phyloP scores from a whole-genome alignment of 2,113 vertebrate species.

The Rhinopomastus cyanomelas region DNA sequence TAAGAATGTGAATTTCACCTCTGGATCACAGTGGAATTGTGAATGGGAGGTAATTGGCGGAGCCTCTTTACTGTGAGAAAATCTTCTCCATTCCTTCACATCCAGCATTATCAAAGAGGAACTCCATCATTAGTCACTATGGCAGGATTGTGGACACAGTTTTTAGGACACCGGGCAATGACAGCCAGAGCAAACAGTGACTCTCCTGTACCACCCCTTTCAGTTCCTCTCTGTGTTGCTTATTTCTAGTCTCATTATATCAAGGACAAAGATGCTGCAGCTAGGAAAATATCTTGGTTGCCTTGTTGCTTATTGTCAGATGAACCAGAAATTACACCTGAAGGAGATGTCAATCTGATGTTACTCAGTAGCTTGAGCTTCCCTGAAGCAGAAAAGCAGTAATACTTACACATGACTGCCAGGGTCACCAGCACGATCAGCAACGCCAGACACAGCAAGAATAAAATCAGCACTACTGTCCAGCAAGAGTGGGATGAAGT shows the following conservation, averaged over 20 bases:
- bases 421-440: neutral
- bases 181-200: neutral
- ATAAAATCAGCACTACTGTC: neutral
- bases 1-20: neutral
- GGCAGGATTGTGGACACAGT: neutral
- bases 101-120: neutral
- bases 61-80: neutral
- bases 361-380: neutral
- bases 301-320: neutral
- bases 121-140: neutral
- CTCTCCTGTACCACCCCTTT: neutral
- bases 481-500: neutral
- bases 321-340: neutral
- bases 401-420: neutral
- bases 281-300: neutral
- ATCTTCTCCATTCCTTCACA: neutral
- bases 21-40: neutral
- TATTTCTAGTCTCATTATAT: neutral
- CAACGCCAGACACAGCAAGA: neutral
- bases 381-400: neutral
- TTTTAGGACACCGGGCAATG: neutral
- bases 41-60: neutral
- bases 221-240: neutral
- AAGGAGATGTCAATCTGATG: neutral
- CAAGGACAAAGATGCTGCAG: neutral